Evolutionary conservation across 1,140 invertebrate species (phyloP).

Genomic region (Papilio glaucus): DNA sequence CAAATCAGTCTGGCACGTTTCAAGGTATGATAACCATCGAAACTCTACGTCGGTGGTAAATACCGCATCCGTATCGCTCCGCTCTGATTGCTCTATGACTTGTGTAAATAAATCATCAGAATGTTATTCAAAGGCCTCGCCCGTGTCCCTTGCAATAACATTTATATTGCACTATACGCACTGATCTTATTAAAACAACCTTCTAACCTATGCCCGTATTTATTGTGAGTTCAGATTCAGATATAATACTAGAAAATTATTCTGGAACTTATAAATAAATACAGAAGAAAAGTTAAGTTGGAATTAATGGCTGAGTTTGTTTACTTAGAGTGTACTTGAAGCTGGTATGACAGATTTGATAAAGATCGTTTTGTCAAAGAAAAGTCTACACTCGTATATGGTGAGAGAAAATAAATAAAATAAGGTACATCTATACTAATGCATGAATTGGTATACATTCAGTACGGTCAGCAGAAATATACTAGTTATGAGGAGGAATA

Average conservation of each 20-base stretch:
- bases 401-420: too few relatives aligned
- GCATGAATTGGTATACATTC: too few relatives aligned
- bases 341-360: background rate
- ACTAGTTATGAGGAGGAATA: too few relatives aligned
- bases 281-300: background rate
- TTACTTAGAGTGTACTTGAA: background rate
- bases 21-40: slow-evolving; percentile 31
- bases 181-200: background rate
- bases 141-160: slow-evolving; percentile 21
- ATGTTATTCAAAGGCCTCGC: slow-evolving; percentile 18
- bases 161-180: background rate
- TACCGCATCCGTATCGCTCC: slow-evolving; percentile 17
- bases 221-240: background rate
- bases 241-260: slow-evolving; percentile 21
- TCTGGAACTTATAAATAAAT: slow-evolving; percentile 1
- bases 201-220: background rate
- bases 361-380: background rate
- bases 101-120: slow-evolving; percentile 24
- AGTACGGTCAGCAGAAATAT: too few relatives aligned
- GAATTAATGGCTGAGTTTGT: background rate
- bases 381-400: background rate
- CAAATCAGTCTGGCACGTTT: slow-evolving; percentile 5
- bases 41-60: background rate
- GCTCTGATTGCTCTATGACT: slow-evolving; percentile 17
- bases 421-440: too few relatives aligned